These are phyloP conservation scores for Drosophila malerkotliana DNA, from an alignment of 1,140 invertebrate genomes.

Conservation along the genomic window DNA sequence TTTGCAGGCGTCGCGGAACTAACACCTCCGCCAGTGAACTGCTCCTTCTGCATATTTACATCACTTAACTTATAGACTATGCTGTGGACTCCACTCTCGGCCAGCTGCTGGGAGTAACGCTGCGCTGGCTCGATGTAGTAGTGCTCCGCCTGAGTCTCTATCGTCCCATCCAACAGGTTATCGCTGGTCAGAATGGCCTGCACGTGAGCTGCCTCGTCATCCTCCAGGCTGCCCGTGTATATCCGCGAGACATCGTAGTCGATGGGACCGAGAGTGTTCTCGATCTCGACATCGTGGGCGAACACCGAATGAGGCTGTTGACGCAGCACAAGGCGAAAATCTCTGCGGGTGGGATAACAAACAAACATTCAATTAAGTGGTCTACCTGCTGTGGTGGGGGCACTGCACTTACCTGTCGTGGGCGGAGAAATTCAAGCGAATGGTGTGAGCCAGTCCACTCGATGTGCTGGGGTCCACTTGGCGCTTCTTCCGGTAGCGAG, in stretches of 20 bases:
- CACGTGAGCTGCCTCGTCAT: slow-evolving; percentile 92
- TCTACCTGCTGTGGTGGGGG: background rate
- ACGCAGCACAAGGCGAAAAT: slow-evolving; percentile 90
- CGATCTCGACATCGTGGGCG: slow-evolving; percentile 91
- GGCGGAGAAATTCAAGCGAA: slow-evolving; percentile 82
- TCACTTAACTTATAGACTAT: slow-evolving; percentile 93
- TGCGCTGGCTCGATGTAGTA: slow-evolving; percentile 94
- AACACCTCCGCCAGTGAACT: slow-evolving; percentile 45
- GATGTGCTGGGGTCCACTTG: slow-evolving; percentile 63
- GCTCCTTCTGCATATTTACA: slow-evolving; percentile 86
- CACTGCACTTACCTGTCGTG: slow-evolving; percentile 80
- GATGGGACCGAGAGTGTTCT: slow-evolving; percentile 89
- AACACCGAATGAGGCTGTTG: slow-evolving; percentile 90
- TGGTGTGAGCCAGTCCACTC: slow-evolving; percentile 76
- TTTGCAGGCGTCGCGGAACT: slow-evolving; percentile 50
- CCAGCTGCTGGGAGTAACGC: slow-evolving; percentile 88
- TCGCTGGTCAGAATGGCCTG: slow-evolving; percentile 93
- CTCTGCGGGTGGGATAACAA: slow-evolving; percentile 84
- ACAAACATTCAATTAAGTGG: slow-evolving; percentile 11
- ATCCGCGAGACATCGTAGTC: slow-evolving; percentile 90
- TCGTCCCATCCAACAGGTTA: slow-evolving; percentile 95
- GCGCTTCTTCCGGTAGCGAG: slow-evolving; percentile 76
- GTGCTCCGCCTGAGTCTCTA: slow-evolving; percentile 90
- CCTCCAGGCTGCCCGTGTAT: slow-evolving; percentile 91
- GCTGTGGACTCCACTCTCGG: slow-evolving; percentile 87